phyloP scores from a whole-genome alignment of 92 coral and sea anemone genomes.

The Micromussa lordhowensis region DNA sequence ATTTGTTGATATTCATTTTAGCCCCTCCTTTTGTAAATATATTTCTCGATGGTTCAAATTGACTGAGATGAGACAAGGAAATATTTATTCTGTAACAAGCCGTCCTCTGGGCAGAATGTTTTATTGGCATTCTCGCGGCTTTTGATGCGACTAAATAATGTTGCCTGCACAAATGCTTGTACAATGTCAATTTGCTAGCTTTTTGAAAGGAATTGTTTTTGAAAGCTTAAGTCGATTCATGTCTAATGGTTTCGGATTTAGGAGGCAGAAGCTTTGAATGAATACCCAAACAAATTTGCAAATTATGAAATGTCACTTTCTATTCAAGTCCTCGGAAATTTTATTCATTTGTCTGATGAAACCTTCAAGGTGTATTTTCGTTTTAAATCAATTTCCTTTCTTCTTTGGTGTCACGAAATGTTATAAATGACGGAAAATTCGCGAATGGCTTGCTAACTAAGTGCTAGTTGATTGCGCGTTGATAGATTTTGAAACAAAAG shows the following conservation, averaged over 20 bases:
- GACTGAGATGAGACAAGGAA: constrained; percentile 29
- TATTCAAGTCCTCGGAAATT: constrained; percentile 41
- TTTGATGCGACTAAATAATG: not conserved
- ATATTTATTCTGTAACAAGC: not conserved
- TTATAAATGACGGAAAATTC: constrained; percentile 17
- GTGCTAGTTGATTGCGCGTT: constrained; percentile 30
- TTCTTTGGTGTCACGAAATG: constrained; percentile 19
- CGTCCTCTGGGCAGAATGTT: constrained; percentile 17
- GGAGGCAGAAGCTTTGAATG: constrained; percentile 6
- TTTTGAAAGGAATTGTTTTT: constrained; percentile 22
- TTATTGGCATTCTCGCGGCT: constrained; percentile 39
- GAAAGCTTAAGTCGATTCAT: constrained; percentile 6
- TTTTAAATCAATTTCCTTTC: constrained; percentile 3
- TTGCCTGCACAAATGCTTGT: not conserved
- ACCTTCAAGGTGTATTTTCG: not conserved
- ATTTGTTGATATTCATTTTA: constrained; percentile 80
- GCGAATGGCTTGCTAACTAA: constrained; percentile 28
- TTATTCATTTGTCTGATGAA: constrained; percentile 20
- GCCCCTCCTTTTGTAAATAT: constrained; percentile 73
- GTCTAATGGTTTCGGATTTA: constrained; percentile 21
- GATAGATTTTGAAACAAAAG: constrained; percentile 34
- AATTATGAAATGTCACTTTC: constrained; percentile 10
- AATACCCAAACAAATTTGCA: constrained; percentile 7
- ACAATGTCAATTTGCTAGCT: constrained; percentile 33
- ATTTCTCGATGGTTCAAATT: constrained; percentile 49